Evolutionary conservation across 2,888 invertebrate species (phyloP), one percentile per base, ranked within the genome.

Genomic region (Callosobruchus maculatus): DNA sequence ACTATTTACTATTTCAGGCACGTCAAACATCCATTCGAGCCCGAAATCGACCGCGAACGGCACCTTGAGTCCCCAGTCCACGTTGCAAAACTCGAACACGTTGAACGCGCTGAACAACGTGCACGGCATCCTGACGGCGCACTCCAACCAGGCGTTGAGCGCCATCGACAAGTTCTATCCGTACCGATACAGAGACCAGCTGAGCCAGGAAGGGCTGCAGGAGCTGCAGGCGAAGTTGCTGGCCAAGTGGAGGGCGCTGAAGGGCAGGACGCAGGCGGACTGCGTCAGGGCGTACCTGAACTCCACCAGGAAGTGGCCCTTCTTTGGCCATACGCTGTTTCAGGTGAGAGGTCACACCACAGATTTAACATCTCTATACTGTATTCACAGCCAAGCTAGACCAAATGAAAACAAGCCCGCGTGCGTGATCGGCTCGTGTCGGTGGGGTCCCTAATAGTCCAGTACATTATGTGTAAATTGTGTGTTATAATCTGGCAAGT

Each of bases 211-310:
- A 75, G 92, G 93, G 76, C 87, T 94, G 21, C 94, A 95, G 79
- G 93, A 93, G 72, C 88, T 95, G 71, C 93, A 95, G 86, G 93
- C 93, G 73, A 93, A 92, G 79, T 86, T 96, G 70, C 89, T 93
- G 75, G 93, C 95, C 68, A 97, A 97, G 84, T 98, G 98, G 98
- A 90, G 93, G 78, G 92, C 95, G 18, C 87, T 98, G 26, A 94
- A 95, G 84, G 97, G 97, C 0, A 91, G 97, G 69, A 95, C 93
- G 68, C 91, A 93, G 7, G 88, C 93, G 21, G 98, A 98, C 88
- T 98, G 98, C 86, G 97, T 98, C 71, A 90, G 97, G 78, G 97
- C 97, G 84, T 98, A 97, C 88, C 90, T 98, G 81, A 97, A 97
- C 77, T 98, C 97, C 83, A 95, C 97, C 13, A 91, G 97, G 81